phyloP scores from a whole-genome alignment of 2,888 invertebrate genomes.

The Allophyes oxyacanthae region DNA sequence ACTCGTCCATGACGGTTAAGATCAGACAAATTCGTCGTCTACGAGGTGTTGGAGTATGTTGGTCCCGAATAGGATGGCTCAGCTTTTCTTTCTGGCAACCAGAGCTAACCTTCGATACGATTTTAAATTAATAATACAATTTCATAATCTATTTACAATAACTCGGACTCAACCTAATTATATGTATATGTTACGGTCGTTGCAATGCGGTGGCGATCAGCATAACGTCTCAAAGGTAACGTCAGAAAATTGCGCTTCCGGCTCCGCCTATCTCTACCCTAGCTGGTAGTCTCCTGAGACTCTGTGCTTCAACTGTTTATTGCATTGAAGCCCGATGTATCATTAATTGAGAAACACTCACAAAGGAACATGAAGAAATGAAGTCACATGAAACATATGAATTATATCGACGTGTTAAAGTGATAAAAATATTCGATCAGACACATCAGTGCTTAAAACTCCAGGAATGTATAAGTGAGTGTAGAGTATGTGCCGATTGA shows the following conservation, averaged over 20 bases:
- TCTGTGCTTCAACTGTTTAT: too few species aligned
- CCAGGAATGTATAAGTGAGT: slow-evolving; percentile 2
- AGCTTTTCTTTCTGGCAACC: slow-evolving; percentile 26
- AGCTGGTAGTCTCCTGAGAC: slow-evolving; percentile 23
- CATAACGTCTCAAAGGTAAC: background rate
- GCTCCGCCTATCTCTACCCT: slow-evolving; percentile 40
- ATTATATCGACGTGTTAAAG: slow-evolving; percentile 6
- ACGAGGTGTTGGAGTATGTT: slow-evolving; percentile 66
- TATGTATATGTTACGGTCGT: slow-evolving; percentile 58
- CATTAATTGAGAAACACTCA: too few species aligned
- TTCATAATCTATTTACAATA: slow-evolving; percentile 9
- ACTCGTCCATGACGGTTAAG: slow-evolving; percentile 76
- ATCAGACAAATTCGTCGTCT: slow-evolving; percentile 70
- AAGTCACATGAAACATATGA: too few species aligned
- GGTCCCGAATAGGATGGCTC: slow-evolving; percentile 47
- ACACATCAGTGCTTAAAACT: background rate
- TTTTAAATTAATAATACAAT: too few species aligned
- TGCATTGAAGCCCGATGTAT: too few species aligned
- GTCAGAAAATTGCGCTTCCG: slow-evolving; percentile 26
- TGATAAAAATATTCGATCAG: background rate
- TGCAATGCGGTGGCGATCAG: slow-evolving; percentile 22
- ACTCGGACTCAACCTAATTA: slow-evolving; percentile 29
- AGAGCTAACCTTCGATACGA: slow-evolving; percentile 25
- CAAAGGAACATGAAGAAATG: background rate
- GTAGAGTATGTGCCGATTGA: slow-evolving; percentile 7